Conservation (phyloP, 2,888 invertebrate species). For the Tholera decimalis region DNA sequence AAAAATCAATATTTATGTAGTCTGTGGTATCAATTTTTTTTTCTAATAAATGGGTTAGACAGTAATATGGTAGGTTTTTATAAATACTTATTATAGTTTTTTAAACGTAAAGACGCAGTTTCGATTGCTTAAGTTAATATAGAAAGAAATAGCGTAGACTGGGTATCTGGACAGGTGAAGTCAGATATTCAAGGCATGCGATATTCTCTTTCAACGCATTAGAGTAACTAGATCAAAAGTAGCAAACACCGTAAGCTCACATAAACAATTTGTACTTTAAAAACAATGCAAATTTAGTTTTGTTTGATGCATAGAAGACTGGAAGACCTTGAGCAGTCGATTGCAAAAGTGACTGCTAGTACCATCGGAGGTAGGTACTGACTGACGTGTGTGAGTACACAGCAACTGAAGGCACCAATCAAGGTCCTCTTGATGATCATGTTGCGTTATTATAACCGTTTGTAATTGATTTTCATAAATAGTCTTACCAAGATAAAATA, state of each 20-base stretch:
- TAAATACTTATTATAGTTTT: background rate
- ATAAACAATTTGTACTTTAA: background rate
- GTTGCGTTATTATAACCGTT: slow-evolving; percentile 40
- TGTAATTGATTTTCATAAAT: slow-evolving; percentile 20
- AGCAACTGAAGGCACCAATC: slow-evolving; percentile 26
- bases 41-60: too few relatives aligned
- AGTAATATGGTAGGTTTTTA: background rate
- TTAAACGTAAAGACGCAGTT: background rate
- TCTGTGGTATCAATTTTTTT: too few relatives aligned
- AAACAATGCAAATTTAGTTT: background rate
- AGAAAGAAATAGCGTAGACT: background rate
- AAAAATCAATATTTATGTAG: too few relatives aligned
- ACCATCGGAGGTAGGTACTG: slow-evolving; percentile 7
- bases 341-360: slow-evolving; percentile 38
- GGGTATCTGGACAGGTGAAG: background rate
- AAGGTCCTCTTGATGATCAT: slow-evolving; percentile 45
- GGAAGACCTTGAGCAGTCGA: slow-evolving; percentile 39
- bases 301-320: slow-evolving; percentile 13
- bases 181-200: slow-evolving; percentile 4
- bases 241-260: background rate
- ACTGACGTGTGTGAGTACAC: slow-evolving; percentile 11
- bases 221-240: background rate
- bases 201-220: background rate
- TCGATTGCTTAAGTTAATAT: background rate
- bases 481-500: slow-evolving; percentile 1